Evolutionary conservation across 1,140 invertebrate genomes (phyloP), one percentile per base, ranked within the genome.

Genomic region (Andricus grossulariae): DNA sequence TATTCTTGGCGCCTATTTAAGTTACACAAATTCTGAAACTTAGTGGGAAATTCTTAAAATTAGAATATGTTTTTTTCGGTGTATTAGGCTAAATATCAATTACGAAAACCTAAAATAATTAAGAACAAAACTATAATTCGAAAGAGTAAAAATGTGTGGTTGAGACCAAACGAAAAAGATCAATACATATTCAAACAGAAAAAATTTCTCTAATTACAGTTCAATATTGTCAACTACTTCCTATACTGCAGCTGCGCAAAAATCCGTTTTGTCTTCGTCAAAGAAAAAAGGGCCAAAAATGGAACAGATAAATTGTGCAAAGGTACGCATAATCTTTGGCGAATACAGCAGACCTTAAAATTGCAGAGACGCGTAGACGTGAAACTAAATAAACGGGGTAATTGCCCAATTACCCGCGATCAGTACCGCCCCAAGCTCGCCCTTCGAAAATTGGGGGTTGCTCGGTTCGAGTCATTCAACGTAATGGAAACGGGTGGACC

Each of bases 381-480:
- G 76, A 74, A 81, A 77, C 72, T 73, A 85, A 85, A 84, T 82
- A 84, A 84, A 77, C 72, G 75, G 60, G 73, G 75, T 87, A 87
- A 87, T 87, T 85, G 82, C 77, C 78, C 85, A 85, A 87, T 87
- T 86, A 87, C 85, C 71, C 74, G 39, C 50, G 60, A 11, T 60
- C 75, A 57, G 73, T 70, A 50, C 50, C 49, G 75, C 55, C 60
- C 15, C 16, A 50, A 77, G 70, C 70, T 72, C 49, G 55, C 76
- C 19, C 70, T 55, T 54, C 66, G 66, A 77, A 80, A 80, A 77
- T 80, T 77, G 79, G 55, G 39, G 57, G 57, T 60, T 51, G 52
- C 32, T 70, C 50, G 49, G 50, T 32, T n/a, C 19, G 50, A 76
- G 75, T 76, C 75, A 76, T 72, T 76, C 74, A 66, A 57, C 32